phyloP scores from a whole-genome alignment of 1,140 invertebrate species.

The Drosophila pruinosa region DNA sequence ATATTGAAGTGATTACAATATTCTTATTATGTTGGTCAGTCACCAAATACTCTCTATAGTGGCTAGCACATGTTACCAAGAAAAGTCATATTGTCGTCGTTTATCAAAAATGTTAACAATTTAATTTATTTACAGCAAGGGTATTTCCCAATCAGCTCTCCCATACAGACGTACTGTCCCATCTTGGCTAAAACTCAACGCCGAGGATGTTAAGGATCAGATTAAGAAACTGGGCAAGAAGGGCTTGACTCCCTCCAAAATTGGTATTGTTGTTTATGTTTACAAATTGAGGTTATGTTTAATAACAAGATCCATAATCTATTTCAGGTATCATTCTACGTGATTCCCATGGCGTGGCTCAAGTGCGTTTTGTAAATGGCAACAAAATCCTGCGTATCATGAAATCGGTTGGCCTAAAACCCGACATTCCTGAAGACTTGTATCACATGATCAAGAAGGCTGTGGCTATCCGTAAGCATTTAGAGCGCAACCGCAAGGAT shows the following conservation, averaged over 20 bases:
- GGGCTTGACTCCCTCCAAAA: constrained; percentile 99
- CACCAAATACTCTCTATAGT: constrained; percentile 4
- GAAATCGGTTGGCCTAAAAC: constrained; percentile 97
- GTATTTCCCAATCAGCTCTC: constrained; percentile 99
- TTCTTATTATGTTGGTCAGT: not conserved
- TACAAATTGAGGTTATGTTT: constrained; percentile 84
- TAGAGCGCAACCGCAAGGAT: constrained; percentile 98
- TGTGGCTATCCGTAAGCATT: constrained; percentile 98
- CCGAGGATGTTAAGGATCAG: constrained; percentile 99
- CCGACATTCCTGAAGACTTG: constrained; percentile 98
- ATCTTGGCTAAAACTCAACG: constrained; percentile 98
- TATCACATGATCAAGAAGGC: constrained; percentile 99
- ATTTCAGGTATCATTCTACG: constrained; percentile 96
- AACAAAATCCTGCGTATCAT: constrained; percentile 99
- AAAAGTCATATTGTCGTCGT: constrained; percentile 21
- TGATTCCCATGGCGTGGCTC: constrained; percentile 99
- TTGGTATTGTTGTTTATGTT: constrained; percentile 88
- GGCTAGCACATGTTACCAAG: constrained; percentile 65
- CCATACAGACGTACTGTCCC: constrained; percentile 99
- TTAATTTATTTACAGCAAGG: constrained; percentile 92
- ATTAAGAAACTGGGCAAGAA: constrained; percentile 99
- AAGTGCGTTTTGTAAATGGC: constrained; percentile 97
- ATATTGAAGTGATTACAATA: not conserved
- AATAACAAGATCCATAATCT: constrained; percentile 86
- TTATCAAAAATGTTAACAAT: constrained; percentile 4